Evolutionary conservation across 2,113 vertebrate genomes (phyloP).

Genomic region (Colaptes auratus): DNA sequence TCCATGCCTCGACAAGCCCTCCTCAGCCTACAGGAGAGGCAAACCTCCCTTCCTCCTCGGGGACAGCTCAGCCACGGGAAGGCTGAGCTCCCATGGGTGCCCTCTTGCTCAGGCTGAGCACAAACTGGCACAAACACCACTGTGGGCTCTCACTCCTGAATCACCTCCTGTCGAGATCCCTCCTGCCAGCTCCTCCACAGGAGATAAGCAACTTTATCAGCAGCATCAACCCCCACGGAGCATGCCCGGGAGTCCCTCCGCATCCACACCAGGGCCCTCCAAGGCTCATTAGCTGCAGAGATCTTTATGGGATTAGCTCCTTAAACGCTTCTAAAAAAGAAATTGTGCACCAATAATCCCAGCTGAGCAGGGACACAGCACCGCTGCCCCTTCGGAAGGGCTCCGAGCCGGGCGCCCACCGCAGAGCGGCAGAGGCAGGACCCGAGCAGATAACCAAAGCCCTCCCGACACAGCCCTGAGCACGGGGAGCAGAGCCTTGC

Average conservation of each 20-base stretch:
- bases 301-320: neutral
- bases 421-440: neutral
- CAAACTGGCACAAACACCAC: neutral
- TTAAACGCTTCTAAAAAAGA: neutral
- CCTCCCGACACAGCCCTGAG: neutral
- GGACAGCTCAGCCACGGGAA: neutral
- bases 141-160: neutral
- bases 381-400: rapidly evolving
- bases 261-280: neutral
- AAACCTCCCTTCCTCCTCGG: neutral
- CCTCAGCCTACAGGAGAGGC: rapidly evolving
- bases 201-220: neutral
- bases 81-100: neutral
- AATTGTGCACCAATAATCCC: neutral
- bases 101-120: rapidly evolving
- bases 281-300: constrained; percentile 14
- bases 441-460: neutral
- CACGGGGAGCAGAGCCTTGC: neutral
- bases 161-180: neutral
- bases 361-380: rapidly evolving
- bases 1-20: neutral
- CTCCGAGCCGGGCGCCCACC: rapidly evolving
- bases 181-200: neutral
- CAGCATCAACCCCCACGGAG: neutral
- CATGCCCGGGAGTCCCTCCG: neutral